Base-by-base conservation (phyloP, 2,113 vertebrate genomes). In the Daphoenositta chrysoptera region DNA sequence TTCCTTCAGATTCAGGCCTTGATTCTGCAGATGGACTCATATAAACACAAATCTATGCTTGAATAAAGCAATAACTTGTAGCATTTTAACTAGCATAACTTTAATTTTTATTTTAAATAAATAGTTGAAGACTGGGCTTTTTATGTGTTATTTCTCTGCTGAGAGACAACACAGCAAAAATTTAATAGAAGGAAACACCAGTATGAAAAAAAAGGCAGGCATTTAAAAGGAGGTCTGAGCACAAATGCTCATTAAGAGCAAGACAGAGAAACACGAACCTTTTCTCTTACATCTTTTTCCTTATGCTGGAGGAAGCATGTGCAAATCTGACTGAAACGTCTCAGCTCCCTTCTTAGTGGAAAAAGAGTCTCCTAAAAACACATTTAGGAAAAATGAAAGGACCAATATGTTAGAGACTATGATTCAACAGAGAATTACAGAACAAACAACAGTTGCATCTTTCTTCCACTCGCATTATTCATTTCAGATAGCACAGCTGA, bases 281-380 rank as follows among this genome's bases (percentile, higher is more conserved):
- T 98, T 95, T 98, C 98, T 94, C 97, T 98, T 76, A 99, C 94
- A 9, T 94, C 87, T 89, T 84, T 94, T 84, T 98, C 96, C 11
- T 79, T 13, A 89, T 99, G 98, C 63, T 97, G 97, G 31, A 99
- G 97, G 81, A 96, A 98, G 61, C 37, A 95, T 50, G 96, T 96
- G 72, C 98, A 98, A 72, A 98, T 96, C 80, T 98, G 98, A 89
- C 97, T 98, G 96, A 98, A 98, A 53, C 54, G 68, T 51, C 98
- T 98, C 89, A 99, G 93, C 89, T 98, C 98, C 72, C 93, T 97
- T 83, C 97, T 97, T 92, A 98, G 98, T n/a, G 95, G 57, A 66
- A 97, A 75, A 17, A 97, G 96, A 44, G 96, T 97, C 76, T 98
- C 98, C 99, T 98, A 72, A 77, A 97, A 94, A 86, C 8, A 4